Evolutionary conservation across 2,888 invertebrate genomes (phyloP).

Genomic region (Lasioglossum vierecki): DNA sequence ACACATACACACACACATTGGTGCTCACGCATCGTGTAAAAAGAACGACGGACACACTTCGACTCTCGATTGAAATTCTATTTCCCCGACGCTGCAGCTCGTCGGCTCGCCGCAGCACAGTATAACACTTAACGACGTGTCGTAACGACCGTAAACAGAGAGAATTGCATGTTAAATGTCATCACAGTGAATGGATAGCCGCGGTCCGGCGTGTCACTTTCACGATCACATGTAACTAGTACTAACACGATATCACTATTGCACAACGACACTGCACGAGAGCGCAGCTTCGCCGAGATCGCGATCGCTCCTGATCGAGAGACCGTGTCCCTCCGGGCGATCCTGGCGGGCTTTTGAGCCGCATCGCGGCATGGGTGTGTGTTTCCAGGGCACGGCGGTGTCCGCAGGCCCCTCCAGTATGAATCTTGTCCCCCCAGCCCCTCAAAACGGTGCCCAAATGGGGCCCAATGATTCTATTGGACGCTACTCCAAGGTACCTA

Average conservation of each 20-base stretch:
- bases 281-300: slow-evolving; percentile 42
- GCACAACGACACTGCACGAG: slow-evolving; percentile 44
- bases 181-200: slow-evolving; percentile 44
- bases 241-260: slow-evolving; percentile 61
- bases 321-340: slow-evolving; percentile 53
- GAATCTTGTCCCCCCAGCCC: slow-evolving; percentile 75
- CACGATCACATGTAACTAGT: slow-evolving; percentile 63
- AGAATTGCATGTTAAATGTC: slow-evolving; percentile 63
- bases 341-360: slow-evolving; percentile 68
- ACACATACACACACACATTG: not conserved
- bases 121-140: slow-evolving; percentile 41
- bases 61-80: slow-evolving; percentile 12
- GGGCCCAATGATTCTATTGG: slow-evolving; percentile 75
- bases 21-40: not conserved
- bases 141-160: slow-evolving; percentile 27
- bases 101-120: slow-evolving; percentile 23
- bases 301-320: slow-evolving; percentile 35
- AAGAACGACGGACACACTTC: slow-evolving; percentile 1
- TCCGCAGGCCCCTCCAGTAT: slow-evolving; percentile 75
- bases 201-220: slow-evolving; percentile 50
- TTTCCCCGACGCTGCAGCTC: not conserved
- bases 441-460: slow-evolving; percentile 73
- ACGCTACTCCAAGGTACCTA: slow-evolving; percentile 76
- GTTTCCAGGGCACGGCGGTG: slow-evolving; percentile 76
- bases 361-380: slow-evolving; percentile 73